phyloP scores from a whole-genome alignment of 2,797 vertebrate genomes.

The Ceyx erithaca region DNA sequence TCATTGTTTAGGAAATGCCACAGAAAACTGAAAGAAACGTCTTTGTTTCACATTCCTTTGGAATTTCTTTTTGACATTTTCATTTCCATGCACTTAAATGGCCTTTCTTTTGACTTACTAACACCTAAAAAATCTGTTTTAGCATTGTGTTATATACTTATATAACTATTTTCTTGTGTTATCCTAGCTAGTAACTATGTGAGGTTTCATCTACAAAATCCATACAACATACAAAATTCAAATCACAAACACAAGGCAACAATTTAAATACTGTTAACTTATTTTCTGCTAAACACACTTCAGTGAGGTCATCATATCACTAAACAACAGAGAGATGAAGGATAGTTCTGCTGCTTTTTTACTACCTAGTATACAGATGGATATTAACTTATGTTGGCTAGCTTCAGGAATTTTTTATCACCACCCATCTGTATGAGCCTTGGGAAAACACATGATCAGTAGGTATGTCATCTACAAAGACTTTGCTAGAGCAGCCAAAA shows the following conservation, averaged over 20 bases:
- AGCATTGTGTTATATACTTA: neutral
- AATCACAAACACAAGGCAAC: neutral
- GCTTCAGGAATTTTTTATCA: neutral
- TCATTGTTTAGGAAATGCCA: neutral
- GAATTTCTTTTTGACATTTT: neutral
- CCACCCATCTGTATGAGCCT: neutral
- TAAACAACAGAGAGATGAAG: neutral
- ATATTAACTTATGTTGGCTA: neutral
- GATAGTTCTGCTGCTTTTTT: neutral
- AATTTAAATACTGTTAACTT: neutral
- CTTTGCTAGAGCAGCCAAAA: neutral
- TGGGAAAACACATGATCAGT: neutral
- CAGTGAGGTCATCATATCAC: neutral
- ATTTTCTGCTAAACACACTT: neutral
- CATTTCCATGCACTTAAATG: neutral
- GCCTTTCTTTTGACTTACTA: neutral
- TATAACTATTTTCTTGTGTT: neutral
- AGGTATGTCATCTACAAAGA: fast-evolving
- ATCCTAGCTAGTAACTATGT: neutral
- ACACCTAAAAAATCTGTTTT: neutral
- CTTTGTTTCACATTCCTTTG: neutral
- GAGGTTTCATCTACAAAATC: neutral
- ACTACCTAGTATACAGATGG: neutral
- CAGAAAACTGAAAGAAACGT: neutral
- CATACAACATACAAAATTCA: neutral